Evolutionary conservation across 2,113 vertebrate genomes (phyloP).

Genomic region (Dasyurus viverrinus): DNA sequence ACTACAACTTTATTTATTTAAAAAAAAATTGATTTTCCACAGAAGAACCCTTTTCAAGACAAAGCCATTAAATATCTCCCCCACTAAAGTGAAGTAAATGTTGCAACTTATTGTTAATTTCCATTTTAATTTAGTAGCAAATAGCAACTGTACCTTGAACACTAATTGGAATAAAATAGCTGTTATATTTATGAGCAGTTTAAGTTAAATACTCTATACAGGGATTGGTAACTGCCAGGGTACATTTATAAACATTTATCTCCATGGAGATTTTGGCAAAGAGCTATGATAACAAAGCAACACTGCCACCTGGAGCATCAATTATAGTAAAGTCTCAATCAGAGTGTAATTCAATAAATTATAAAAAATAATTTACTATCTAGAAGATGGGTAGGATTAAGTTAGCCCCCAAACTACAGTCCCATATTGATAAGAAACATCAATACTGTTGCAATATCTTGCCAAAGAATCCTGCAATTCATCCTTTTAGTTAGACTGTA

Average conservation of each 20-base stretch:
- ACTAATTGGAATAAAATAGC: constrained; percentile 66
- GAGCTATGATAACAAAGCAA: constrained; percentile 53
- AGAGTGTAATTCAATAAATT: constrained; percentile 45
- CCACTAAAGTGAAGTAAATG: constrained; percentile 34
- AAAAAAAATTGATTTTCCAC: constrained; percentile 49
- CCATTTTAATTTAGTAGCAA: constrained; percentile 50
- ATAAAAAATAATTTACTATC: not conserved
- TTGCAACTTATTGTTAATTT: constrained; percentile 46
- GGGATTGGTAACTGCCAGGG: not conserved
- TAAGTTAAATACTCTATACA: constrained; percentile 47
- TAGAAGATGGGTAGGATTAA: constrained; percentile 24
- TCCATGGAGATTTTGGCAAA: not conserved
- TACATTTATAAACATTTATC: constrained; percentile 22
- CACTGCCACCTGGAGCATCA: constrained; percentile 78
- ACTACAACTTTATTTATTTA: constrained; percentile 50
- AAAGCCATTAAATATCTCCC: constrained; percentile 53
- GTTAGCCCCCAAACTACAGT: not conserved
- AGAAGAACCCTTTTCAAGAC: constrained; percentile 37
- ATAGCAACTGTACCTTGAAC: constrained; percentile 41
- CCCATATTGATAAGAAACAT: not conserved
- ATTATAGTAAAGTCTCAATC: not conserved
- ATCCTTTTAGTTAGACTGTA: not conserved
- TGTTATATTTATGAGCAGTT: constrained; percentile 58
- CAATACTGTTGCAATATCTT: not conserved
- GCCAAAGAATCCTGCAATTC: not conserved